Conservation (phyloP, 2,113 vertebrate genomes). For the Natator depressus region DNA sequence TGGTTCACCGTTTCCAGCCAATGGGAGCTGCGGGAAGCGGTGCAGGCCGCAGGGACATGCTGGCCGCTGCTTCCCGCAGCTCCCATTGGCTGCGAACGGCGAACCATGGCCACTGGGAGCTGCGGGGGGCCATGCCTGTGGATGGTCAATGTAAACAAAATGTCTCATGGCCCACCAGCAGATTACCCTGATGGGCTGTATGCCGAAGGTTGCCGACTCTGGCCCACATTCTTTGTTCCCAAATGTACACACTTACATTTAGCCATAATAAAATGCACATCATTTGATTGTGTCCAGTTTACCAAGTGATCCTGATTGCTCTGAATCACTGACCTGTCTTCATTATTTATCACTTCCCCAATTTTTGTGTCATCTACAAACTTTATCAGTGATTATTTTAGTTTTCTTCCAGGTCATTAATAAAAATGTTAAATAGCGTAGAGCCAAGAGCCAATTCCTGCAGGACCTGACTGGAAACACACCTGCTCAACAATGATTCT, state of each 20-base stretch:
- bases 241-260: neutral
- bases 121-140: no score
- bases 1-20: no score
- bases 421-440: neutral
- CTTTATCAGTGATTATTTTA: neutral
- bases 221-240: neutral
- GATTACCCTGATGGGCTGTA: no score
- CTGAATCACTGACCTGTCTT: neutral
- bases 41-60: no score
- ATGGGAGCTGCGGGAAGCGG: no score
- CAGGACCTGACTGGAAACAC: neutral
- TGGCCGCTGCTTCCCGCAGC: no score
- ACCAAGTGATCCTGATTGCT: neutral
- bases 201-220: no score
- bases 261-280: neutral
- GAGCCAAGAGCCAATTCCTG: neutral
- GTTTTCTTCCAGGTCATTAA: neutral
- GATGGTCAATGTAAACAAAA: no score
- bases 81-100: no score
- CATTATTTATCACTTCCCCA: neutral
- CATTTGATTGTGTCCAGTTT: neutral
- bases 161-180: no score
- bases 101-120: no score
- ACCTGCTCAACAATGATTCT: neutral
- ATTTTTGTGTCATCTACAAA: neutral